Conservation (phyloP, 2,113 vertebrate genomes). For the Lophochroa leadbeateri region DNA sequence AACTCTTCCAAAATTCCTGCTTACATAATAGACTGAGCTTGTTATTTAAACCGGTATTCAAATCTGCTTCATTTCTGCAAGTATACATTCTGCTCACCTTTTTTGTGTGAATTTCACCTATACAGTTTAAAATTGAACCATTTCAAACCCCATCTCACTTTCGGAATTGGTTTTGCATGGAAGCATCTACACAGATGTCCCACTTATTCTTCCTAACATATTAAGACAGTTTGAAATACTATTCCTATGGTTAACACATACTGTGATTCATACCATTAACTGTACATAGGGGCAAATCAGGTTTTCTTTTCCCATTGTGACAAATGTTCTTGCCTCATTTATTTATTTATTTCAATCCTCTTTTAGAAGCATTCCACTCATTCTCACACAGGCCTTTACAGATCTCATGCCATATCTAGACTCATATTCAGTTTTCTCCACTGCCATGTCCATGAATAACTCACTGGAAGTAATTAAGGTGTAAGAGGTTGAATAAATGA, state of each 20-base stretch:
- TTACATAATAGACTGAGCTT: neutral
- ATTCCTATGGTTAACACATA: neutral
- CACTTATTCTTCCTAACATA: neutral
- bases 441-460: fast-evolving
- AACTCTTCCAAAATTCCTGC: neutral
- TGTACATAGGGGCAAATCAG: neutral
- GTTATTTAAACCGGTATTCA: neutral
- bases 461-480: neutral
- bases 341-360: neutral
- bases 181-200: neutral
- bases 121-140: neutral
- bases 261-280: neutral
- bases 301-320: neutral
- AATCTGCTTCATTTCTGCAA: neutral
- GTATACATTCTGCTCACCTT: neutral
- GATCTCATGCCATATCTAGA: neutral
- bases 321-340: neutral
- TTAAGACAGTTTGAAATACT: neutral
- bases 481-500: neutral
- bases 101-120: neutral
- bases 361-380: neutral
- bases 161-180: neutral
- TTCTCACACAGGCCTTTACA: neutral
- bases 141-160: neutral
- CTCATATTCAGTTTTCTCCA: neutral